Evolutionary conservation across 2,797 vertebrate genomes (phyloP).

Genomic region (Sternarchorhynchus goeldii): DNA sequence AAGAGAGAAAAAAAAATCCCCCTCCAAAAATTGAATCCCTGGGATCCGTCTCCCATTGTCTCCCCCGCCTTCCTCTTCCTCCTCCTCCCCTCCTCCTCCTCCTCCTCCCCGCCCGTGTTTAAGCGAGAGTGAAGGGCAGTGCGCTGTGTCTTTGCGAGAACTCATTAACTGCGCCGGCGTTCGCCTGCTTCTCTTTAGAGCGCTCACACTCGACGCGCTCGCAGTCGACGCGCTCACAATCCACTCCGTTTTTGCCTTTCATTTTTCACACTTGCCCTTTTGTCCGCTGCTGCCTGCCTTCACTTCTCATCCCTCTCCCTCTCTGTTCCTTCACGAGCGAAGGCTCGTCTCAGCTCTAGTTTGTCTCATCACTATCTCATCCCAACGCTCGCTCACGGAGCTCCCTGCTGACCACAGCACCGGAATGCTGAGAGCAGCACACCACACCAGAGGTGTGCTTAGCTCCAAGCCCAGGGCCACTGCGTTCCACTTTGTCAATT

Average conservation of each 20-base stretch:
- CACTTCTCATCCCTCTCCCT: slow-evolving; percentile 27
- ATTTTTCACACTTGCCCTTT: slow-evolving; percentile 68
- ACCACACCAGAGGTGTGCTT: too few relatives aligned
- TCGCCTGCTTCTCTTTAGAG: slow-evolving; percentile 58
- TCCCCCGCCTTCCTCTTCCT: neutral
- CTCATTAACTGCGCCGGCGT: slow-evolving; percentile 61
- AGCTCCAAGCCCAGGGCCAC: too few relatives aligned
- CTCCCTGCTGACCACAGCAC: too few relatives aligned
- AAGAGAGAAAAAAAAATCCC: slow-evolving; percentile 23
- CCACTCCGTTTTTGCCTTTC: slow-evolving; percentile 67
- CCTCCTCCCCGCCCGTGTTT: slow-evolving; percentile 3
- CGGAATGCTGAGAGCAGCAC: too few relatives aligned
- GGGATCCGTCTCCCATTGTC: slow-evolving; percentile 5
- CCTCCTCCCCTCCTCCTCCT: neutral
- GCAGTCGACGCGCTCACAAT: slow-evolving; percentile 62
- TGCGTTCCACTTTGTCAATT: too few relatives aligned
- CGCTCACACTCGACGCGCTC: slow-evolving; percentile 63
- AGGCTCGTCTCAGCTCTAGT: neutral
- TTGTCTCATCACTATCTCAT: neutral
- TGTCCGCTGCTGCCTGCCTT: slow-evolving; percentile 13
- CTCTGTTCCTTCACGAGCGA: neutral
- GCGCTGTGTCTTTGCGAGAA: slow-evolving; percentile 62
- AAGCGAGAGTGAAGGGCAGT: slow-evolving; percentile 32
- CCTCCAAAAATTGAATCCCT: slow-evolving; percentile 45
- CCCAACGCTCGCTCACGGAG: neutral